phyloP scores from a whole-genome alignment of 92 coral and sea anemone species.

The Meandrina meandrites region DNA sequence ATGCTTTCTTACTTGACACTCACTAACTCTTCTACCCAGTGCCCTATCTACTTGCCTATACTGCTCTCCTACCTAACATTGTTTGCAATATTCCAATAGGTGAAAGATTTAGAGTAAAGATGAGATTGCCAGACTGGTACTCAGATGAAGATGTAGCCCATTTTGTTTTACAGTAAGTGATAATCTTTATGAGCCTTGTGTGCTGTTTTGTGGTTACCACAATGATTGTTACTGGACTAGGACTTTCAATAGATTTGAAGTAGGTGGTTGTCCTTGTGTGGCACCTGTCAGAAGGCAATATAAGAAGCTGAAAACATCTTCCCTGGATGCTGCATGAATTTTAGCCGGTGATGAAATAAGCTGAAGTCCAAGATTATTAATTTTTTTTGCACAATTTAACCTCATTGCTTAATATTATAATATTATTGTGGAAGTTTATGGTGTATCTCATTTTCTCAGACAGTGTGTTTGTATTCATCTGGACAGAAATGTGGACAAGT shows the following conservation, averaged over 20 bases:
- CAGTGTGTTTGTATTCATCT: conserved; percentile 94
- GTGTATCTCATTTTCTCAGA: conserved; percentile 48
- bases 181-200: background rate
- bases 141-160: conserved; percentile 81
- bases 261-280: background rate
- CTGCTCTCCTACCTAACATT: background rate
- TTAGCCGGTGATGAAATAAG: too few species aligned
- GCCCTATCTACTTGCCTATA: background rate
- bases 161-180: conserved; percentile 74
- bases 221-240: too few species aligned
- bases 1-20: background rate
- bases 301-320: too few species aligned
- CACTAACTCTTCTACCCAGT: background rate
- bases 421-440: too few species aligned
- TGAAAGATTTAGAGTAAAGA: conserved; percentile 87
- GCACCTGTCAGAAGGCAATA: too few species aligned
- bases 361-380: background rate
- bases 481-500: conserved; percentile 88
- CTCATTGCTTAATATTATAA: too few species aligned
- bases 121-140: conserved; percentile 88
- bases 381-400: background rate
- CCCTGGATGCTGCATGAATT: too few species aligned
- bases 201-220: background rate
- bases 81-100: conserved; percentile 47
- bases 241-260: background rate